Evolutionary conservation across 2,113 vertebrate genomes (phyloP).

Genomic region (Pollimyrus isidori): DNA sequence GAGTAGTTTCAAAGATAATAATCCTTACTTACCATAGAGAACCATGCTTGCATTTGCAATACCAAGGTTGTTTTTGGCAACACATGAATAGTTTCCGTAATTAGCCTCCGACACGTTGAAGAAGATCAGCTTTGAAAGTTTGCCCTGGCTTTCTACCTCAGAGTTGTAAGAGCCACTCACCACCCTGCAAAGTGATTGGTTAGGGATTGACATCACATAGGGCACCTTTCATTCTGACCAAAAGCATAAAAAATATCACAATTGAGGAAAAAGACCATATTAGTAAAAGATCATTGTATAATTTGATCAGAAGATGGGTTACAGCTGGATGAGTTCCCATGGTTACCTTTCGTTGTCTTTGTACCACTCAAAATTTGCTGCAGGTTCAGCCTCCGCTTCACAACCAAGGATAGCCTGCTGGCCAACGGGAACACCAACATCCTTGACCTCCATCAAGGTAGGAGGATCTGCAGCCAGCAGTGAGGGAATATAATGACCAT

Average conservation of each 20-base stretch:
- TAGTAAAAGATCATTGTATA: not conserved
- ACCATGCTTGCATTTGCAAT: constrained; percentile 85
- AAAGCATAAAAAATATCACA: not conserved
- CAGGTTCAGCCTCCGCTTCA: constrained; percentile 81
- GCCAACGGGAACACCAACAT: constrained; percentile 78
- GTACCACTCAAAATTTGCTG: constrained; percentile 90
- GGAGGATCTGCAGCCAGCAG: constrained; percentile 49
- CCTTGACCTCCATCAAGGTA: constrained; percentile 78
- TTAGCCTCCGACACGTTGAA: constrained; percentile 89
- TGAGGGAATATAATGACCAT: not conserved
- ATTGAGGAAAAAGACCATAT: not conserved
- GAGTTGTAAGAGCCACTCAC: constrained; percentile 74
- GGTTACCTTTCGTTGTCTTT: constrained; percentile 87
- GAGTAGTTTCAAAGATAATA: not conserved
- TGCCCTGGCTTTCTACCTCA: constrained; percentile 76
- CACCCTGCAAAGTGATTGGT: constrained; percentile 61
- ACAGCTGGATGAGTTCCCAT: not conserved
- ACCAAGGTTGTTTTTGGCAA: constrained; percentile 86
- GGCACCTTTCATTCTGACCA: not conserved
- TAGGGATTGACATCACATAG: not conserved
- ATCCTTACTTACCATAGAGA: constrained; percentile 75
- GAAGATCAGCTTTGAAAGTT: constrained; percentile 83
- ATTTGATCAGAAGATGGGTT: not conserved
- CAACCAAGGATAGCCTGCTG: constrained; percentile 85
- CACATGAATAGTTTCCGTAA: constrained; percentile 94